Percentiles rank a stretch among this genome's conserved stretches.
phyloP scores from a whole-genome alignment of 2,797 vertebrate species.

The Malacoctenus gilli region DNA sequence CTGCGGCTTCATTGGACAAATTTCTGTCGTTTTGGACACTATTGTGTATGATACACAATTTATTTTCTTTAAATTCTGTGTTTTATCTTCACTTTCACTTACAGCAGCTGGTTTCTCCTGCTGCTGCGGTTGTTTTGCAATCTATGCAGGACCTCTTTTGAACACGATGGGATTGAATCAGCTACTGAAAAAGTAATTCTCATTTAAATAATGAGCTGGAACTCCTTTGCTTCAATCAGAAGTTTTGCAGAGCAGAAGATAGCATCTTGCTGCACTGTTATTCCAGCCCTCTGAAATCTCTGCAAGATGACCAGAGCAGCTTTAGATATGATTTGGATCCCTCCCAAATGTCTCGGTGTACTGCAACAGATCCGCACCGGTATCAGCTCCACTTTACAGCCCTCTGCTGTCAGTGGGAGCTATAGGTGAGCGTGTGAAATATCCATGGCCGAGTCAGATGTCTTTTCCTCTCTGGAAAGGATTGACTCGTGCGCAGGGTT shows the following conservation, averaged over 20 bases:
- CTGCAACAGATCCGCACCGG: conserved; percentile 42
- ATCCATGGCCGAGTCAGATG: conserved; percentile 40
- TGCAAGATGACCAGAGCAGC: conserved; percentile 46
- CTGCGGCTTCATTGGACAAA: conserved; percentile 64
- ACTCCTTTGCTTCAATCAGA: conserved; percentile 54
- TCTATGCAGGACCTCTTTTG: conserved; percentile 36
- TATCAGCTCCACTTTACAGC: conserved; percentile 41
- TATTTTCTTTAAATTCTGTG: conserved; percentile 34
- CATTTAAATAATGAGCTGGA: conserved; percentile 67
- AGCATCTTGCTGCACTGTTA: conserved; percentile 17
- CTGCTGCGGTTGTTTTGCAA: conserved; percentile 32
- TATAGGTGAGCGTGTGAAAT: conserved; percentile 59
- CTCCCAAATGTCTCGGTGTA: conserved; percentile 45
- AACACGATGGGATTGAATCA: conserved; percentile 47
- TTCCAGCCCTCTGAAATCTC: conserved; percentile 37
- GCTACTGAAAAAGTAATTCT: conserved; percentile 55
- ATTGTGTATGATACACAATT: conserved; percentile 44
- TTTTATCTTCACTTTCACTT: conserved; percentile 30
- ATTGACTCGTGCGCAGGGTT: conserved; percentile 38
- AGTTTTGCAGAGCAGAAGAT: conserved; percentile 55
- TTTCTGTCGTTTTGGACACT: conserved; percentile 52
- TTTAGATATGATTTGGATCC: conserved; percentile 46
- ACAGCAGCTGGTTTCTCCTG: conserved; percentile 35
- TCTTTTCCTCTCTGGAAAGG: conserved; percentile 35
- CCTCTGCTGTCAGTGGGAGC: conserved; percentile 16